phyloP scores from a whole-genome alignment of 2,113 vertebrate genomes.

The Hydropotes inermis region DNA sequence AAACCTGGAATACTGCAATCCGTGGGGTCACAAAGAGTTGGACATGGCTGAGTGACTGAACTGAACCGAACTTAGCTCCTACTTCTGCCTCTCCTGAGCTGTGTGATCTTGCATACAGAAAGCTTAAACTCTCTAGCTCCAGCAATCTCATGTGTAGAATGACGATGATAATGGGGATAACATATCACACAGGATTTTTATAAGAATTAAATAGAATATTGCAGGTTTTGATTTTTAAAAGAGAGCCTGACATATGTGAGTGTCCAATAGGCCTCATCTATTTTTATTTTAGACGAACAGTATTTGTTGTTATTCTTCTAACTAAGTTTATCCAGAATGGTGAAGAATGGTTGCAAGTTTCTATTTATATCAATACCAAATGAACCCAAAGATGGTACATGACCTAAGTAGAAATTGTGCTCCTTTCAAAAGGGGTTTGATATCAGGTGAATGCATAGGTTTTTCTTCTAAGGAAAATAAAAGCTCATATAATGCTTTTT shows the following conservation, averaged over 20 bases:
- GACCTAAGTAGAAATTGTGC: neutral
- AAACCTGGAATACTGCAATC: neutral
- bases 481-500: neutral
- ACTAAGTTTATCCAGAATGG: neutral
- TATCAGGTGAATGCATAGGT: neutral
- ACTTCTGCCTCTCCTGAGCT: neutral
- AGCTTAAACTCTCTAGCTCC: neutral
- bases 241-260: neutral
- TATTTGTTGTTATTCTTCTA: neutral
- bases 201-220: neutral
- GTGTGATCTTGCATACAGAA: neutral
- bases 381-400: neutral
- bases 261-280: neutral
- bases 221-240: neutral
- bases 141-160: neutral
- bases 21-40: neutral
- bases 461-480: neutral
- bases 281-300: neutral
- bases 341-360: neutral
- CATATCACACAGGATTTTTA: neutral
- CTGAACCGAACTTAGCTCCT: neutral
- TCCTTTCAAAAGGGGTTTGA: neutral
- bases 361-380: neutral
- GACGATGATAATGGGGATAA: neutral
- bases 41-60: neutral